A percentile compares a stretch with the other conserved stretches of the same genome.
phyloP scores from a whole-genome alignment of 2,888 invertebrate species.

The Melipona beecheii region DNA sequence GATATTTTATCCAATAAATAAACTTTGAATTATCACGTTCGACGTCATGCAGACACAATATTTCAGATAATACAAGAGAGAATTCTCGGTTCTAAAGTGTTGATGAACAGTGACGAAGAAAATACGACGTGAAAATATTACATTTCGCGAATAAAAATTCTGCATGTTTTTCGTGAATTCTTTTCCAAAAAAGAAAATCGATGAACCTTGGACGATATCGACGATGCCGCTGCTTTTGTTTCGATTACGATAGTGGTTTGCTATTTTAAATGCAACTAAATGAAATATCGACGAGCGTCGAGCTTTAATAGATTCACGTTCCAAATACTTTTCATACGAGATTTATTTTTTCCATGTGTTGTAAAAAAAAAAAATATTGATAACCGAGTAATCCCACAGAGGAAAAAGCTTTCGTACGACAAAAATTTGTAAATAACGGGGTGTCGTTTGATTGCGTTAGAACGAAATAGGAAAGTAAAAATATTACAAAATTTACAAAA shows the following conservation, averaged over 20 bases:
- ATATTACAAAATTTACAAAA: too few relatives aligned
- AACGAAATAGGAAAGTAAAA: neutral
- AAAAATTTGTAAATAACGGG: neutral
- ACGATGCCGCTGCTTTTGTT: neutral
- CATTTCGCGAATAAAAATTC: neutral
- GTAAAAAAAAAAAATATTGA: neutral
- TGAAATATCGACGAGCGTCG: neutral
- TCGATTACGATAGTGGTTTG: neutral
- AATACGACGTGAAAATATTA: neutral
- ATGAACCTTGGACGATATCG: neutral
- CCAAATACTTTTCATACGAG: neutral
- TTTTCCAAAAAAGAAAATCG: neutral
- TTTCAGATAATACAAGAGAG: neutral
- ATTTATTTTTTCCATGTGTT: neutral
- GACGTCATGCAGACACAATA: neutral
- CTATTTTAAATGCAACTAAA: neutral
- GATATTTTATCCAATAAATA: neutral
- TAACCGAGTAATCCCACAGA: neutral
- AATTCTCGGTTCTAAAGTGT: neutral
- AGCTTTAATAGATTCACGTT: neutral
- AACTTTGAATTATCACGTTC: neutral
- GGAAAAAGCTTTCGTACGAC: neutral
- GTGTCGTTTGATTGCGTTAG: neutral
- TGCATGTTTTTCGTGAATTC: neutral
- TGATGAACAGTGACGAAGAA: neutral